A percentile compares a stretch with the other conserved stretches of the same genome.
These are phyloP conservation scores for Oriolus oriolus DNA, from an alignment of 2,113 vertebrate genomes.

Conservation along the genomic window DNA sequence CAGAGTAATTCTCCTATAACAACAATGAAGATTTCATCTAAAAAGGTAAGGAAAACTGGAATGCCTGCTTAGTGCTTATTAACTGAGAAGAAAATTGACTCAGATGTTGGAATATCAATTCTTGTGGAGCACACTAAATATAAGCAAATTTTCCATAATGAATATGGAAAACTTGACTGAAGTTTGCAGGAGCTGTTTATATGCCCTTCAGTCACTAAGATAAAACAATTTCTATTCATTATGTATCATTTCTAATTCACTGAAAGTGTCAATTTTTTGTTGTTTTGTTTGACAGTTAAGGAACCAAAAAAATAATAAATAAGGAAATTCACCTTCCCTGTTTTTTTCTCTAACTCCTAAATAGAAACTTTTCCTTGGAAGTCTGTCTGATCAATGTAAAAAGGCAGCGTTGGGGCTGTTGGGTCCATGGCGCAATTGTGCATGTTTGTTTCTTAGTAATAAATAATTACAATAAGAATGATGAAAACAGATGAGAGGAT, in stretches of 20 bases:
- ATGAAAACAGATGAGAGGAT: background rate
- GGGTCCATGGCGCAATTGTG: background rate
- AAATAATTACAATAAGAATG: background rate
- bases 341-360: background rate
- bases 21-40: conserved; percentile 93
- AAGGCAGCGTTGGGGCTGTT: background rate
- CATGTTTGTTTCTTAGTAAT: background rate
- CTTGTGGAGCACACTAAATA: background rate
- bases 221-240: background rate
- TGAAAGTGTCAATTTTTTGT: rapidly evolving
- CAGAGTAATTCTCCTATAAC: conserved; percentile 89
- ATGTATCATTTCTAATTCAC: background rate
- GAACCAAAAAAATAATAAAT: background rate
- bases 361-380: background rate
- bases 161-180: background rate
- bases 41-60: conserved; percentile 83
- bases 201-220: background rate
- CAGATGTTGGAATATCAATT: background rate
- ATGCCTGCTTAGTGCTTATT: background rate
- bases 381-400: background rate
- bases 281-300: background rate
- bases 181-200: background rate
- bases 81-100: background rate
- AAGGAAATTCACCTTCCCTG: background rate
- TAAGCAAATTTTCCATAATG: background rate